Evolutionary conservation across 2,888 invertebrate genomes (phyloP), one percentile per base, ranked within the genome.

Genomic region (Desoria tigrina): DNA sequence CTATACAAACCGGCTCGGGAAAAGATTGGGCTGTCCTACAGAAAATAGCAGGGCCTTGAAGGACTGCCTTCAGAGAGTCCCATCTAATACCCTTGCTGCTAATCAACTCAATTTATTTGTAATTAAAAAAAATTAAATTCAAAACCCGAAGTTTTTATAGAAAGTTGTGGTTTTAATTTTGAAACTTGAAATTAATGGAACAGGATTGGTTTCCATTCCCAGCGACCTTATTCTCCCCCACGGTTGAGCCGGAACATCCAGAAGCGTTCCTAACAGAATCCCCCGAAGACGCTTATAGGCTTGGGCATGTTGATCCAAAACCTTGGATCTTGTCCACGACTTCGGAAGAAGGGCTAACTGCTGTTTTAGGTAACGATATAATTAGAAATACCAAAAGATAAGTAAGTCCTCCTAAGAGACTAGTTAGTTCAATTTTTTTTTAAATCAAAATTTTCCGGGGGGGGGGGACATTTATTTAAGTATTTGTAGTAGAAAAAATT

Each of bases 191-290:
- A 24, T 26, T 23, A 14, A 6, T 27, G 7, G 16, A 42, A 42
- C 11, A 72, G 70, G 66, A 70, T n/a, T 72, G 71, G 70, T 65
- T 70, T 42, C 71, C 71, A 2, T 37, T 69, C 24, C 74, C 74
- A n/a, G 63, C 65, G 0, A 68, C 68, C 1, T 55, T 70, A 9
- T 69, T 74, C 53, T 63, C 74, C 0, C 72, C 74, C 6, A 49
- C 56, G 0, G 49, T 74, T 0, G 75, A 75, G 49, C 59, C 58
- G 11, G 57, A 65, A 9, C 54, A 65, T 49, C 45, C 66, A 2
- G 68, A 69, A 1, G 71, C 74, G 2, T 75, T 74, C 55, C 18
- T 75, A 2, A 65, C 67, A 18, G 60, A 69, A 51, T 60, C 70
- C 6, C 68, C 73, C 4, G 64, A 60, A 21, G 72, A 74, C n/a